A percentile compares a stretch with the other conserved stretches of the same genome.
Evolutionary conservation across 2,888 invertebrate species (phyloP).

Genomic region (Drosophila meridionalis): DNA sequence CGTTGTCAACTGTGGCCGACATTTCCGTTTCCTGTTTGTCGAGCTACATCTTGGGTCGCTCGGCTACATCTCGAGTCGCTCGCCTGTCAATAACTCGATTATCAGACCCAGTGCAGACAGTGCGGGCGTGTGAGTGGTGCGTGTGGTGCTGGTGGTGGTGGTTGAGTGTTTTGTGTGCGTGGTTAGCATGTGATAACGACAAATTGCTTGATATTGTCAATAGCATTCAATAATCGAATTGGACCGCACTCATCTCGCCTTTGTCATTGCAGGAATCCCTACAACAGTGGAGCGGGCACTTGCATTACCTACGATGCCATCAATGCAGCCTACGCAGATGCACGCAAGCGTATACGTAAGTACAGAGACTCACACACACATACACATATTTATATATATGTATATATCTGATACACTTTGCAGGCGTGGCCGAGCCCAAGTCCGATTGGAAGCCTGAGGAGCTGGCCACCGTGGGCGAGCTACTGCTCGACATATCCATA

Average conservation of each 20-base stretch:
- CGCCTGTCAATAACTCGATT: constrained; percentile 80
- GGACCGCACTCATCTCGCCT: not conserved
- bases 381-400: constrained; percentile 5
- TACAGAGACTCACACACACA: constrained; percentile 64
- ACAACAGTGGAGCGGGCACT: constrained; percentile 88
- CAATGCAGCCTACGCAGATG: constrained; percentile 94
- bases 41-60: not conserved
- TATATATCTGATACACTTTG: constrained; percentile 10
- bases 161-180: constrained; percentile 20
- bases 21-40: constrained; percentile 26
- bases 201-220: constrained; percentile 61
- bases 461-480: constrained; percentile 93
- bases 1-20: constrained; percentile 46
- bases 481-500: constrained; percentile 93
- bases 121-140: constrained; percentile 4
- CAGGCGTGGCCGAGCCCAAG: constrained; percentile 92
- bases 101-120: constrained; percentile 68
- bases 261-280: constrained; percentile 75
- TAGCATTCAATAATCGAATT: constrained; percentile 42
- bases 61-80: constrained; percentile 53
- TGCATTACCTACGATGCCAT: constrained; percentile 96
- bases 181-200: constrained; percentile 75
- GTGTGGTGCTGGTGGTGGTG: not conserved
- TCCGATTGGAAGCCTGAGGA: constrained; percentile 94
- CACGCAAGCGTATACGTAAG: constrained; percentile 95